Percentiles rank a stretch among this genome's conserved stretches.
These are phyloP conservation scores for Oreochromis spilurus DNA, from an alignment of 2,113 vertebrate genomes.

Conservation along the genomic window DNA sequence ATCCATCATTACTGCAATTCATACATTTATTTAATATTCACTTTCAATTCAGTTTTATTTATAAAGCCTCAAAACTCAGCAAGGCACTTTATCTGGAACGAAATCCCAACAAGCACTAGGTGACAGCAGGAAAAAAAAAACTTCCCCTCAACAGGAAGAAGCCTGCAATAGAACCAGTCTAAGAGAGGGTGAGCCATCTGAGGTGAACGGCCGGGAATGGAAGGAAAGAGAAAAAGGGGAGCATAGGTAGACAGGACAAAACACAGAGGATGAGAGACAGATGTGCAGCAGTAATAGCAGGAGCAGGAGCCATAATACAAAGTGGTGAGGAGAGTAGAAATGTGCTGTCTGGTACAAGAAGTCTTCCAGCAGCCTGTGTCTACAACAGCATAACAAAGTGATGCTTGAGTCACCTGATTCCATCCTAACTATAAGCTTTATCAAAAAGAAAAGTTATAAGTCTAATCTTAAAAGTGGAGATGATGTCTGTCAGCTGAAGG, in stretches of 20 bases:
- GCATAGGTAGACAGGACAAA: neutral
- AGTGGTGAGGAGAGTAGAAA: neutral
- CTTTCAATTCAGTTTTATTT: neutral
- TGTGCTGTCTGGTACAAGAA: neutral
- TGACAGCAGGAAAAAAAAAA: neutral
- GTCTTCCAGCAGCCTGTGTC: neutral
- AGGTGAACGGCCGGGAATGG: neutral
- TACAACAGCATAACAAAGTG: neutral
- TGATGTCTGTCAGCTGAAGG: neutral
- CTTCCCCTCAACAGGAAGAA: neutral
- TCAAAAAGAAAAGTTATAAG: neutral
- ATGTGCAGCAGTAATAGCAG: neutral
- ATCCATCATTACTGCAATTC: neutral
- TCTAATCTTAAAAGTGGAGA: neutral
- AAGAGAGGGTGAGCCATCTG: neutral
- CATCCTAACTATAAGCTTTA: neutral
- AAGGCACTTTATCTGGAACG: neutral
- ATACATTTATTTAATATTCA: neutral
- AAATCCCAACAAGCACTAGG: neutral
- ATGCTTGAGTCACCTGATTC: neutral
- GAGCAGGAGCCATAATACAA: neutral
- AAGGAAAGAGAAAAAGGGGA: neutral
- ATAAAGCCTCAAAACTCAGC: neutral
- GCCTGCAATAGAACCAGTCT: neutral
- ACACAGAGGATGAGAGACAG: neutral